A percentile compares a stretch with the other conserved stretches of the same genome.
phyloP scores from a whole-genome alignment of 2,888 invertebrate species.

The Proisotoma minuta region DNA sequence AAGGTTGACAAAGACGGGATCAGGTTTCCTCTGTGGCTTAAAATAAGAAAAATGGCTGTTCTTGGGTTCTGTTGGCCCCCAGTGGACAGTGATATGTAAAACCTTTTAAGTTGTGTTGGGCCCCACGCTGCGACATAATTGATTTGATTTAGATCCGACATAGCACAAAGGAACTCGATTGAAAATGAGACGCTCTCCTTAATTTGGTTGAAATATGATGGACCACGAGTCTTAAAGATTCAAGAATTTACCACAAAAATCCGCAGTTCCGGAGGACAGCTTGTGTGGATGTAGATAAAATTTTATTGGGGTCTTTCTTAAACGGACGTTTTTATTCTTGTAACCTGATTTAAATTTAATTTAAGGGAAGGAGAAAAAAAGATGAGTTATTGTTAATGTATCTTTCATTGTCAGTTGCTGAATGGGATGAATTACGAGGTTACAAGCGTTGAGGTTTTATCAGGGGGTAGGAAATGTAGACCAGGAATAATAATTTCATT shows the following conservation, averaged over 20 bases:
- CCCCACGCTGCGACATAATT: conserved; percentile 47
- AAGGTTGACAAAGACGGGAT: too few relatives aligned
- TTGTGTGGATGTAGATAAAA: too few relatives aligned
- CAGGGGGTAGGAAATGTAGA: conserved; percentile 5
- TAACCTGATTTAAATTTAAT: not conserved
- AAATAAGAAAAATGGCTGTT: too few relatives aligned
- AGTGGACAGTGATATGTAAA: conserved; percentile 40
- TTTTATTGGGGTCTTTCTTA: too few relatives aligned
- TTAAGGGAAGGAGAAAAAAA: not conserved
- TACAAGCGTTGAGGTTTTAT: not conserved
- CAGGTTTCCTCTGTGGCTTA: too few relatives aligned
- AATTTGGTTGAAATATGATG: conserved; percentile 45
- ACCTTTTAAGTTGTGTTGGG: conserved; percentile 43
- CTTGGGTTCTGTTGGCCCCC: conserved; percentile 21
- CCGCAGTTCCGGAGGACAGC: too few relatives aligned
- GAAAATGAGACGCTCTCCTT: conserved; percentile 43
- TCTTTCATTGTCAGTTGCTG: conserved; percentile 3
- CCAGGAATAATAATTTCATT: not conserved
- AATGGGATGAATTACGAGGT: conserved; percentile 13
- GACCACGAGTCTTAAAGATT: conserved; percentile 25
- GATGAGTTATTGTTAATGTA: not conserved
- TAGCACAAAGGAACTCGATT: conserved; percentile 46
- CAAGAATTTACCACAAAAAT: too few relatives aligned
- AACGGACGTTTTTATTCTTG: too few relatives aligned
- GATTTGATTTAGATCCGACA: conserved; percentile 48